phyloP scores from a whole-genome alignment of 2,797 vertebrate species.

The Siniperca obscura region DNA sequence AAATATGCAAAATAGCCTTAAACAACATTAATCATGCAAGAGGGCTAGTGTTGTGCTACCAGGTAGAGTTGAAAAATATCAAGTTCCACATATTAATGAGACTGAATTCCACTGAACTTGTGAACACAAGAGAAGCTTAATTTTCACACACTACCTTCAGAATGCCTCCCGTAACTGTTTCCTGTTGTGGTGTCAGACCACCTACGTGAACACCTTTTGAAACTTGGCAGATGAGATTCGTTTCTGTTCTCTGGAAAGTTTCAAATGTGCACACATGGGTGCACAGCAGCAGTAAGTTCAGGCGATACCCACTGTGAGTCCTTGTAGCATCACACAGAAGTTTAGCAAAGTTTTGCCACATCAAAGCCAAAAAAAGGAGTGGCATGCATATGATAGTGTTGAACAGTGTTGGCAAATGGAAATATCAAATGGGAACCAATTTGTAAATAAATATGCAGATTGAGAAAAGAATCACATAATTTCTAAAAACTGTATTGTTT shows the following conservation, averaged over 20 bases:
- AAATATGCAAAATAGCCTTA: background rate
- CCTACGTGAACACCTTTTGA: slow-evolving; percentile 21
- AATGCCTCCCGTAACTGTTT: slow-evolving; percentile 41
- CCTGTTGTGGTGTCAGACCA: slow-evolving; percentile 57
- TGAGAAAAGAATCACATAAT: background rate
- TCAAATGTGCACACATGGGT: slow-evolving; percentile 27
- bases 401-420: slow-evolving; percentile 1
- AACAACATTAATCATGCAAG: background rate
- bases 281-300: slow-evolving; percentile 7
- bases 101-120: slow-evolving; percentile 4
- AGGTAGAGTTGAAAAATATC: background rate
- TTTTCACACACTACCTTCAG: background rate
- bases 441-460: slow-evolving; percentile 9
- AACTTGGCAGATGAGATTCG: slow-evolving; percentile 37
- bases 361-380: slow-evolving; percentile 16
- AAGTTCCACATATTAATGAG: background rate
- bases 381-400: background rate
- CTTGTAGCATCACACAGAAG: background rate
- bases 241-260: slow-evolving; percentile 50
- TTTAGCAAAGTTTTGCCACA: slow-evolving; percentile 23
- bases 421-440: background rate
- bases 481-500: background rate
- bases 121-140: background rate
- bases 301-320: background rate
- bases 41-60: background rate